Conservation (phyloP, 2,888 invertebrate species). For the Polietes domitor region DNA sequence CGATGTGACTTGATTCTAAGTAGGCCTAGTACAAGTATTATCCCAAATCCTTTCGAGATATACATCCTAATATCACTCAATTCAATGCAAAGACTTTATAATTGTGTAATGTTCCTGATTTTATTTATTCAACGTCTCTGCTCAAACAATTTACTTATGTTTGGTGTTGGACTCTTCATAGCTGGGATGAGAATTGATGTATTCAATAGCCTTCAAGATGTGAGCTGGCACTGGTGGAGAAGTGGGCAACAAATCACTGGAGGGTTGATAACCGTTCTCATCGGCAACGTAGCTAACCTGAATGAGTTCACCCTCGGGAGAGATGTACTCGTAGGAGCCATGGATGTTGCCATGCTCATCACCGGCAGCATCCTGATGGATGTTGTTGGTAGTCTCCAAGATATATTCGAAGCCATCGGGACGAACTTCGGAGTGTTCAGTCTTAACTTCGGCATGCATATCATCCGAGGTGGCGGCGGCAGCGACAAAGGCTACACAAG, state of each 20-base stretch:
- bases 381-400: slow-evolving; percentile 73
- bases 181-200: slow-evolving; percentile 79
- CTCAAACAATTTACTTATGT: too few relatives aligned
- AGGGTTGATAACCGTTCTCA: slow-evolving; percentile 74
- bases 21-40: too few relatives aligned
- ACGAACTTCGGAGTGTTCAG: slow-evolving; percentile 69
- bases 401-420: slow-evolving; percentile 73
- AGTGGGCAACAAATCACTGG: slow-evolving; percentile 68
- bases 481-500: neutral
- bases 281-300: slow-evolving; percentile 73
- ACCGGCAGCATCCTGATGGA: slow-evolving; percentile 68
- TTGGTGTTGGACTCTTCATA: neutral
- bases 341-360: slow-evolving; percentile 74
- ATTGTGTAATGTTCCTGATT: too few relatives aligned
- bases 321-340: slow-evolving; percentile 73
- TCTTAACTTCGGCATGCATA: neutral
- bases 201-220: slow-evolving; percentile 79
- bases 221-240: slow-evolving; percentile 70
- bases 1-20: too few relatives aligned
- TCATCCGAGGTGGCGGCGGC: neutral
- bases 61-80: too few relatives aligned
- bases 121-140: too few relatives aligned
- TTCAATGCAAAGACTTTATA: too few relatives aligned
- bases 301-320: slow-evolving; percentile 75
- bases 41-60: too few relatives aligned